phyloP scores from a whole-genome alignment of 2,113 vertebrate genomes.

The Tiliqua scincoides region DNA sequence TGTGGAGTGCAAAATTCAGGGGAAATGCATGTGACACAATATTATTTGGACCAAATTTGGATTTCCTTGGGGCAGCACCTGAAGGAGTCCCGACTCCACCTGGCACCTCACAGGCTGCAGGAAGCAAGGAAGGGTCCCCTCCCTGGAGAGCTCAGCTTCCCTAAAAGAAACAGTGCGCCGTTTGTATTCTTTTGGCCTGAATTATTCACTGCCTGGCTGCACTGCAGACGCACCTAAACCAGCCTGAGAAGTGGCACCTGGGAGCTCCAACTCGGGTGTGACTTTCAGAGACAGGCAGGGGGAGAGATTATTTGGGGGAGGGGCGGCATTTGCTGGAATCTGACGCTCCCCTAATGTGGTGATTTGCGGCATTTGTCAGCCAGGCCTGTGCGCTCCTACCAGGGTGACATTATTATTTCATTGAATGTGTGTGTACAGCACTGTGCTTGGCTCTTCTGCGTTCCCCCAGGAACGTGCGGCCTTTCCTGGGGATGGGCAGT shows the following conservation, averaged over 20 bases:
- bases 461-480: not conserved
- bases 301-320: not conserved
- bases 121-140: not conserved
- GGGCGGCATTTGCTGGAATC: not conserved
- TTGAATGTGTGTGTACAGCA: not conserved
- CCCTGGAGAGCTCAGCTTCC: not conserved
- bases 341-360: not conserved
- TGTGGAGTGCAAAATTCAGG: not conserved
- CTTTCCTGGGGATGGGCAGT: too few relatives aligned
- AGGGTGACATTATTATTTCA: slow-evolving; percentile 6
- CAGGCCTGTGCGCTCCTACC: not conserved
- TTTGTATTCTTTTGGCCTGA: not conserved
- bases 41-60: not conserved
- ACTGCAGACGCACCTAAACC: not conserved
- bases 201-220: slow-evolving; percentile 9
- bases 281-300: not conserved
- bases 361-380: not conserved
- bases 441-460: not conserved
- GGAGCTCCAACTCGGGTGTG: not conserved
- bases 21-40: not conserved
- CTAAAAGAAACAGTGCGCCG: not conserved
- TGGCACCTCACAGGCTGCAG: not conserved
- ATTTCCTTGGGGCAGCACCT: not conserved
- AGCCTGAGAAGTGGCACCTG: not conserved
- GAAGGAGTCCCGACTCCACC: not conserved